Evolutionary conservation across 2,888 invertebrate genomes (phyloP), one percentile per base, ranked within the genome.

Genomic region (Abscondita cerata): DNA sequence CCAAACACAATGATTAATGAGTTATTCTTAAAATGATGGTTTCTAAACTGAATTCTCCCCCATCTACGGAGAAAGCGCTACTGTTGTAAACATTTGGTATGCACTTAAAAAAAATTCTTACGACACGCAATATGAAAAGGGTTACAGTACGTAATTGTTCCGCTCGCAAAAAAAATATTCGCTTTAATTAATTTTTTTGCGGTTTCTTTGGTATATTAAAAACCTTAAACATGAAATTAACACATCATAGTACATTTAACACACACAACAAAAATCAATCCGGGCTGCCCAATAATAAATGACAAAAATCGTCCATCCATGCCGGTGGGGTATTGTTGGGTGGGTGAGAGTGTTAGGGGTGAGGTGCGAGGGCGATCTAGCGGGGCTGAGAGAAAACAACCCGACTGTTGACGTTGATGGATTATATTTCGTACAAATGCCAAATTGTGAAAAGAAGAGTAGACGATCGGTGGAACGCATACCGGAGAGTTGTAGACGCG

Each of bases 351-450:
- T 59, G 56, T 57, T 71, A 18, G 72, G 72, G 72, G 70, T 65
- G 74, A 70, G 71, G 73, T 55, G 72, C 60, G 70, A 69, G 69
- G 72, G 70, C 71, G 72, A 68, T 64, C 65, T 63, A 71, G 72
- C 72, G 72, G 68, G 68, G 74, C 77, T 75, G 77, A 76, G 79
- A 80, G 81, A 80, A 81, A 81, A 81, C 81, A 81, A 81, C 80
- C 80, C 80, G 79, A 80, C 79, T 78, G 79, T 78, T 81, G 82
- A 82, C 82, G 76, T 80, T 82, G 82, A 82, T 81, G 80, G 80
- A 82, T 82, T 76, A 77, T 80, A 80, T 81, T 81, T 75, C 81
- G 81, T 81, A 81, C 81, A 81, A 82, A 82, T 81, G 81, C 81
- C 81, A 81, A 81, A 81, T 81, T 81, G 81, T 81, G 81, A 81